A percentile compares a stretch with the other conserved stretches of the same genome.
Evolutionary conservation across 2,113 vertebrate species (phyloP).

Genomic region (Tragelaphus imberbis): DNA sequence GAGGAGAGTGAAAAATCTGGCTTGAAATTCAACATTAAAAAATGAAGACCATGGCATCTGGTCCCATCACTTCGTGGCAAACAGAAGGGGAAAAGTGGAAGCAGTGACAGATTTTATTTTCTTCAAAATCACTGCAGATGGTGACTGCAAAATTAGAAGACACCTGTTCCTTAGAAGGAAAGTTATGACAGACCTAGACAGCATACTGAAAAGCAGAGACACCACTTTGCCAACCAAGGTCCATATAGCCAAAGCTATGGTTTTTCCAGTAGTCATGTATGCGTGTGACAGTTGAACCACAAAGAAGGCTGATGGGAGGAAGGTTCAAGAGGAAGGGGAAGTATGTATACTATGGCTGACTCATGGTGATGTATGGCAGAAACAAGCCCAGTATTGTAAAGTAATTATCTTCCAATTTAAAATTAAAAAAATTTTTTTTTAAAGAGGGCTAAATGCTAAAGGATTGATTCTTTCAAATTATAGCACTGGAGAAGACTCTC

Average conservation of each 20-base stretch:
- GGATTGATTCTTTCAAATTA: background rate
- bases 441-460: background rate
- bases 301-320: background rate
- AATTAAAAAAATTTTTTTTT: fast-evolving
- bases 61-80: background rate
- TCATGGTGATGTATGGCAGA: background rate
- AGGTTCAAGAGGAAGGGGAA: background rate
- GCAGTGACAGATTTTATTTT: background rate
- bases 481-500: background rate
- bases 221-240: background rate
- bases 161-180: background rate
- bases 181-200: background rate
- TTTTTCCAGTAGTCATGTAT: background rate
- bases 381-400: background rate
- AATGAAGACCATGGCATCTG: background rate
- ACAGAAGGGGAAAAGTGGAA: background rate
- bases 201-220: background rate
- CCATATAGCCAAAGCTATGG: background rate
- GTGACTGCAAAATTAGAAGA: background rate
- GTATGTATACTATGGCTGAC: background rate
- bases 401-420: background rate
- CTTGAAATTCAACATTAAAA: background rate
- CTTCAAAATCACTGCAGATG: background rate
- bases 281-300: background rate
- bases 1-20: background rate